Evolutionary conservation across 2,888 invertebrate genomes (phyloP).

Genomic region (Eristalis arbustorum): DNA sequence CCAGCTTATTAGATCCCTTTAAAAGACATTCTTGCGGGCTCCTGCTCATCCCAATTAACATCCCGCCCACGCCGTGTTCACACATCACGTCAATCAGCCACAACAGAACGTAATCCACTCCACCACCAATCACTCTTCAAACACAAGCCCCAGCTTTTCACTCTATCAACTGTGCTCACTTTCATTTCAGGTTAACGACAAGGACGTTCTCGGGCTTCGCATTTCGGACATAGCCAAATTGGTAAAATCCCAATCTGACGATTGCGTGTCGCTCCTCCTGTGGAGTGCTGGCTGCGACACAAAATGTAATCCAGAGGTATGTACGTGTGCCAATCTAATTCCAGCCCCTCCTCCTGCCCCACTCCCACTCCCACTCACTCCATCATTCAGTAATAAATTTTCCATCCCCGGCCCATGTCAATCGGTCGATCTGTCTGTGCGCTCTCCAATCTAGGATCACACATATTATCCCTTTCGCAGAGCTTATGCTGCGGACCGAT

Average conservation of each 20-base stretch:
- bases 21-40: background rate
- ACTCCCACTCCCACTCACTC: background rate
- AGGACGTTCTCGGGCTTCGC: conserved; percentile 81
- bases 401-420: background rate
- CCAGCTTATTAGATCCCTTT: too few relatives aligned
- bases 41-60: background rate
- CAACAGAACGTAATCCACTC: background rate
- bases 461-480: conserved; percentile 71
- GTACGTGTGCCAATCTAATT: conserved; percentile 36
- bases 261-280: conserved; percentile 80
- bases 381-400: background rate
- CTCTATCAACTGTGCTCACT: background rate
- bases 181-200: conserved; percentile 81
- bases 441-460: conserved; percentile 39
- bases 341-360: too few relatives aligned
- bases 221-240: conserved; percentile 82
- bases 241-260: conserved; percentile 78
- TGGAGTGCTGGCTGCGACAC: conserved; percentile 81
- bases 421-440: conserved; percentile 11
- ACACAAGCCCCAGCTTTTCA: background rate
- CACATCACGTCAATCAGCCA: background rate
- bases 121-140: background rate
- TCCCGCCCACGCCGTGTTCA: background rate
- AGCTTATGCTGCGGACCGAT: conserved; percentile 82
- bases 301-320: conserved; percentile 80